Evolutionary conservation across 2,888 invertebrate species (phyloP).

Genomic region (Apamea anceps): DNA sequence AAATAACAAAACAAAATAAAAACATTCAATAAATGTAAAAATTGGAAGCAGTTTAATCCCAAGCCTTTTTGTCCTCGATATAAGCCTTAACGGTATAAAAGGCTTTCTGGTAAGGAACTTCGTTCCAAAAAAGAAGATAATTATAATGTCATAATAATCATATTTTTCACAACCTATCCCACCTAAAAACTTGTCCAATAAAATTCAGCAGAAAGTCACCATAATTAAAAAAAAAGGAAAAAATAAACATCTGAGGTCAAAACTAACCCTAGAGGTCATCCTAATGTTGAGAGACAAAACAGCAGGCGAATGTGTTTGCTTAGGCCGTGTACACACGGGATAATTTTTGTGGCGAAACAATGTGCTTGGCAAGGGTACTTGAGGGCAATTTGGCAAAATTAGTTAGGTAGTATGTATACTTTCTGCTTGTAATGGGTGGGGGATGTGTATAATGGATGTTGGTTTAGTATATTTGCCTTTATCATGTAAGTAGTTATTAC

Average conservation of each 20-base stretch:
- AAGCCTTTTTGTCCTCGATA: no score
- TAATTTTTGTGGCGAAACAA: constrained; percentile 57
- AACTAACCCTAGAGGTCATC: constrained; percentile 31
- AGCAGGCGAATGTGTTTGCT: constrained; percentile 57
- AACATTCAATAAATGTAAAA: no score
- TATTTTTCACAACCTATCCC: background rate
- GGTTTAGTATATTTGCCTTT: constrained; percentile 16
- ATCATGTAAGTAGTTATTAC: background rate
- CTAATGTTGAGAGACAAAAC: constrained; percentile 52
- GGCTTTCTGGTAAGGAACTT: no score
- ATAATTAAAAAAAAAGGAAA: background rate
- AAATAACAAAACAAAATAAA: no score
- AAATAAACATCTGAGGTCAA: constrained; percentile 7
- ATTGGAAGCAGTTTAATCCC: no score
- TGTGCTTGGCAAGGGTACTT: constrained; percentile 40
- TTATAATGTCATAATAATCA: background rate
- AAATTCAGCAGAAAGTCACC: background rate
- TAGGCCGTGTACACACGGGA: constrained; percentile 54
- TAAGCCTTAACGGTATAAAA: no score
- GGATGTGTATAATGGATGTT: constrained; percentile 16
- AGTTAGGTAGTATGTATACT: constrained; percentile 20
- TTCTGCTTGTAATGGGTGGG: constrained; percentile 11
- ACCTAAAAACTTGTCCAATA: background rate
- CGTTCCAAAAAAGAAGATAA: background rate
- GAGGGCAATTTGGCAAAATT: constrained; percentile 48